A percentile compares a stretch with the other conserved stretches of the same genome.
Conservation (phyloP, 2,113 vertebrate genomes). For the Neofelis nebulosa region DNA sequence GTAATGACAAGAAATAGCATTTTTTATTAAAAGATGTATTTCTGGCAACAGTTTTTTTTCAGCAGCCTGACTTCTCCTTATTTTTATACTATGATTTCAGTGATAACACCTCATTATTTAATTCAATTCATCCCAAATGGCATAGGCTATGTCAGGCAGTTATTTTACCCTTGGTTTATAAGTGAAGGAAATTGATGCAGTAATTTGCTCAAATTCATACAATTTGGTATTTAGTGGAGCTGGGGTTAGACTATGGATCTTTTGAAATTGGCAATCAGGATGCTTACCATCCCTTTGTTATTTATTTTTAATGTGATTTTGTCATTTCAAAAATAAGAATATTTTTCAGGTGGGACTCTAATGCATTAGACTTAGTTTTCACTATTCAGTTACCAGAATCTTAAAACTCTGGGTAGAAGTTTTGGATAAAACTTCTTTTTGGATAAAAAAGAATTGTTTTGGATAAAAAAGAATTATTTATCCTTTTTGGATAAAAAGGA, state of each 20-base stretch:
- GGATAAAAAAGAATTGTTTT: no score
- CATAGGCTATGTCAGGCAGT: neutral
- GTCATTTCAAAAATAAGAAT: slow-evolving; percentile 14
- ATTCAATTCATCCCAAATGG: neutral
- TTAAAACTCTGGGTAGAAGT: neutral
- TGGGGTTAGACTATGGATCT: neutral
- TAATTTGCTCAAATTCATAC: neutral
- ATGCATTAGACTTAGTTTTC: neutral
- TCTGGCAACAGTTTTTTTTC: neutral
- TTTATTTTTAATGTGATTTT: slow-evolving; percentile 24
- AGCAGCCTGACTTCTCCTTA: neutral
- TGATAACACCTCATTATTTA: neutral
- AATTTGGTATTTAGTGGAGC: neutral
- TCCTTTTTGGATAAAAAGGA: neutral
- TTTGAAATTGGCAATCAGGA: neutral
- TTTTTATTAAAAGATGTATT: neutral
- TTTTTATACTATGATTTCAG: neutral
- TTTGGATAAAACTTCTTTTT: neutral
- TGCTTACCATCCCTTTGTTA: neutral
- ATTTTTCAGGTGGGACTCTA: neutral
- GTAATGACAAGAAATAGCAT: neutral
- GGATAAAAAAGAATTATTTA: no score
- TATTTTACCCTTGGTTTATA: neutral
- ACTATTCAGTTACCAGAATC: neutral
- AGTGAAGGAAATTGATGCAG: neutral